Evolutionary conservation across 2,797 vertebrate genomes (phyloP).

Genomic region (Hirundo rustica): DNA sequence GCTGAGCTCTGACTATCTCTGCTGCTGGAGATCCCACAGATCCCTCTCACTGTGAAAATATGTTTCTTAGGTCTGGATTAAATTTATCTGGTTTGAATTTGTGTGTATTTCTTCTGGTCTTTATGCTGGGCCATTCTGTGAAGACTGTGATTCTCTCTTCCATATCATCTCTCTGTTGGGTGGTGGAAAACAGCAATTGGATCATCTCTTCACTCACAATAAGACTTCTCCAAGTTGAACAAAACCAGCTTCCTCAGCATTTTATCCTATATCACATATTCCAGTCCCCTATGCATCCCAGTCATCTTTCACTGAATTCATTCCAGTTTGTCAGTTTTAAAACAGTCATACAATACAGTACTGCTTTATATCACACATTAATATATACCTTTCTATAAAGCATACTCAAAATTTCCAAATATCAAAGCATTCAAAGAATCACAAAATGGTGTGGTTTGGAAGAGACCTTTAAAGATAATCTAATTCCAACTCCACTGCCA

Average conservation of each 20-base stretch:
- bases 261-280: neutral
- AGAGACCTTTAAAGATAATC: neutral
- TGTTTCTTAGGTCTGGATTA: neutral
- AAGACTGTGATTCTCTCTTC: neutral
- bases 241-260: neutral
- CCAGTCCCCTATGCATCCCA: neutral
- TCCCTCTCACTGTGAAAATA: neutral
- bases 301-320: neutral
- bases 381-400: neutral
- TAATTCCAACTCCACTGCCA: neutral
- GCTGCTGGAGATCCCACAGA: neutral
- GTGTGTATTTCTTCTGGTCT: neutral
- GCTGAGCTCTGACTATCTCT: neutral
- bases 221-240: neutral
- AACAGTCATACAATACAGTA: neutral
- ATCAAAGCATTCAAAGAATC: neutral
- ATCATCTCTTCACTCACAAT: neutral
- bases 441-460: neutral
- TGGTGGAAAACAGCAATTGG: neutral
- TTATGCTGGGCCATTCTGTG: neutral
- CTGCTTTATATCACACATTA: neutral
- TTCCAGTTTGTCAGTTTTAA: neutral
- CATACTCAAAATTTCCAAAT: neutral
- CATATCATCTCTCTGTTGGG: neutral
- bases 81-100: neutral